Evolutionary conservation across 64 coral and sea anemone species (phyloP).

Genomic region (Orbicella faveolata): DNA sequence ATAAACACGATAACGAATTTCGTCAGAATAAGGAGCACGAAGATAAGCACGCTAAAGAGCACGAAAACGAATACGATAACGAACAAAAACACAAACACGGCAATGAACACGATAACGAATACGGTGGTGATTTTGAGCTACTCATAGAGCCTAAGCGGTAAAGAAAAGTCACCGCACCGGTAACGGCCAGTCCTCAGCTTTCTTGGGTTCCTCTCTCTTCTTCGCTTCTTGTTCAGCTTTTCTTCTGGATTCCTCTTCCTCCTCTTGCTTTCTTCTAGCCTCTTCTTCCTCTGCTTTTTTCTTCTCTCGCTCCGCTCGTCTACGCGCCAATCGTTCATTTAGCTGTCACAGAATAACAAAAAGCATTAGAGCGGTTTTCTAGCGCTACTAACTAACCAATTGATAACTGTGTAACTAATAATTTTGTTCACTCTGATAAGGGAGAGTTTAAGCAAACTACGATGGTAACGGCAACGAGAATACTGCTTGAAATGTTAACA

Average conservation of each 20-base stretch:
- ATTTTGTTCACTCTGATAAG: too few species aligned
- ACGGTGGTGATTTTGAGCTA: too few species aligned
- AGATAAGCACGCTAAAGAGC: too few species aligned
- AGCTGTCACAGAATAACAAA: constrained; percentile 47
- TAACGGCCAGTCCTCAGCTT: constrained; percentile 37
- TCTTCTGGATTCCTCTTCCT: constrained; percentile 29
- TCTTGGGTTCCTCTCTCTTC: constrained; percentile 45
- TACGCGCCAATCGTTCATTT: constrained; percentile 83
- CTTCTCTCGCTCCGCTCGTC: constrained; percentile 75
- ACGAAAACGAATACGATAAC: neutral
- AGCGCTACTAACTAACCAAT: too few species aligned
- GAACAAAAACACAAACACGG: neutral
- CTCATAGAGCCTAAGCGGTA: too few species aligned
- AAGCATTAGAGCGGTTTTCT: neutral
- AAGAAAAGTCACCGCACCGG: constrained; percentile 29
- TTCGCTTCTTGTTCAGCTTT: constrained; percentile 30
- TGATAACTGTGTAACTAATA: too few species aligned
- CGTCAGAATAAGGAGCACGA: too few species aligned
- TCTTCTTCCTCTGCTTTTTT: constrained; percentile 84
- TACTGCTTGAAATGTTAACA: too few species aligned
- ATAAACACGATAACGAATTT: too few species aligned
- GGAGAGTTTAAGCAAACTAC: too few species aligned
- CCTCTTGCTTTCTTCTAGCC: constrained; percentile 18
- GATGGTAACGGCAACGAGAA: too few species aligned
- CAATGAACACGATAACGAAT: too few species aligned